phyloP scores from a whole-genome alignment of 2,113 vertebrate genomes.

The Petroica traversi region DNA sequence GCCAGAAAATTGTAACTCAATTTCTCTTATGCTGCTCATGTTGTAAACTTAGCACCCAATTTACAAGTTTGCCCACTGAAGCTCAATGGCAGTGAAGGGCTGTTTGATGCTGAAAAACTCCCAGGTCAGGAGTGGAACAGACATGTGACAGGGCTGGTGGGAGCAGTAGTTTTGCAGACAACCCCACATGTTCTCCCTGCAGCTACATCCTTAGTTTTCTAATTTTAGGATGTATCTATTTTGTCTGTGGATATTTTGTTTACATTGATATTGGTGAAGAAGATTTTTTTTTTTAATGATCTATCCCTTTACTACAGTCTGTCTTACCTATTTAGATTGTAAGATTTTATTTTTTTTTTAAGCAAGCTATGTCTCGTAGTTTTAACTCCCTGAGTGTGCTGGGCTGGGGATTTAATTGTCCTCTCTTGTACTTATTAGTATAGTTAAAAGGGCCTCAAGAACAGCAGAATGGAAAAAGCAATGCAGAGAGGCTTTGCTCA shows the following conservation, averaged over 20 bases:
- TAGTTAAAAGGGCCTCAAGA: not conserved
- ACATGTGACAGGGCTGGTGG: not conserved
- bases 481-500: not conserved
- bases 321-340: not conserved
- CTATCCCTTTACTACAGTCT: not conserved
- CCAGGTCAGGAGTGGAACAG: not conserved
- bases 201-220: not conserved
- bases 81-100: not conserved
- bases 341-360: not conserved
- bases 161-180: not conserved
- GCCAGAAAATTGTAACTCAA: not conserved
- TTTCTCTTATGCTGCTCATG: not conserved
- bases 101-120: not conserved
- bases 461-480: not conserved
- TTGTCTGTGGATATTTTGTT: not conserved
- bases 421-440: not conserved
- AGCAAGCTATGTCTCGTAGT: not conserved
- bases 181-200: fast-evolving
- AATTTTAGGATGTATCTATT: not conserved
- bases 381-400: not conserved
- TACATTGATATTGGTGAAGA: not conserved
- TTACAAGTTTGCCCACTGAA: not conserved
- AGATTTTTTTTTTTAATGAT: not conserved
- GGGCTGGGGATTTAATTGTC: not conserved
- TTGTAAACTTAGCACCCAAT: not conserved